Evolutionary conservation across 2,113 vertebrate species (phyloP), one percentile per base, ranked within the genome.

Genomic region (Leptobrachium ailaonicum): DNA sequence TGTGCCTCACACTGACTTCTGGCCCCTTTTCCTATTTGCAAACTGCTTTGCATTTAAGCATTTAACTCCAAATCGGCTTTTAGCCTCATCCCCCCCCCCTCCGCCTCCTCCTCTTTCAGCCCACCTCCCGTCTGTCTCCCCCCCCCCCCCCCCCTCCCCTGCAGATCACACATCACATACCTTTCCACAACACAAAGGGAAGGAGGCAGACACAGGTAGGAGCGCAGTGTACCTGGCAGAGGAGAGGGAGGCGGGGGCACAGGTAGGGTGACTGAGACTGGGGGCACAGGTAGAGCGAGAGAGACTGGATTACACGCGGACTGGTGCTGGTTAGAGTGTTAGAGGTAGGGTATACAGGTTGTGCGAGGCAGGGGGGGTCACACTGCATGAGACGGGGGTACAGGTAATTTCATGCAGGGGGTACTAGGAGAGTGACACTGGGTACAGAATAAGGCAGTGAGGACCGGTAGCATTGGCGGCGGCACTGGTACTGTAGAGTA

Each of bases 21-120:
- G 71, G 71, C 78, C 73, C 50, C 53, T 74, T 56, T 60, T 80
- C 78, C 78, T 45, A 80, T 80, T 80, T 80, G 78, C 78, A 80
- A 74, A 80, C 78, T 80, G 78, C 71, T 80, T 80, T 80, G 78
- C 78, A 80, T 80, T 80, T 80, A 80, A 80, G 78, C 78, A 80
- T 80, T 80, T 80, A 80, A 80, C 78, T 80, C 78, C 68, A 76
- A 76, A 82, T 71, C 80, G 74, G 80, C 80, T 82, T 76, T 82
- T 82, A 75, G 66, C 73, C 67, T 76, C 80, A 76, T 76, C 63
- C 73, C 73, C 63, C 73, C 73, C 54, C 41, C 68, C 20, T 32
- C 20, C 20, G 0, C 73, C 73, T 68, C 68, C 73, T 66, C 41
- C 68, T 67, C 64, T 54, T 40, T 43, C 41, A 50, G 12, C 40